Percentiles rank a stretch among this genome's conserved stretches.
Evolutionary conservation across 2,113 vertebrate genomes (phyloP).

Genomic region (Oreocharis arfaki): DNA sequence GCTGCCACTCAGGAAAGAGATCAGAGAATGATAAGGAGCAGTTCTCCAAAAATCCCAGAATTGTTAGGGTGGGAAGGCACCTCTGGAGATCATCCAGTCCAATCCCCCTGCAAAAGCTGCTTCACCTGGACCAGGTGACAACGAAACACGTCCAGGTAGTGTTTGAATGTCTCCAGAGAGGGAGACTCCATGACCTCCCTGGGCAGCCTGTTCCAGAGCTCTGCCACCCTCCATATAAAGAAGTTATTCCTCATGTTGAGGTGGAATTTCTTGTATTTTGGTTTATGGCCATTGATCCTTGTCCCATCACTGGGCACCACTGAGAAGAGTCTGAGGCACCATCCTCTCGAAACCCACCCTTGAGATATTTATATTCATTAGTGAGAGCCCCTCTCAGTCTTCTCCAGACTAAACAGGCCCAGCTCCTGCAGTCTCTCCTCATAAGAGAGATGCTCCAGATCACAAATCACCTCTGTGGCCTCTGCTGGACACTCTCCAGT

Average conservation of each 20-base stretch:
- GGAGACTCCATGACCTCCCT: fast-evolving
- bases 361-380: neutral
- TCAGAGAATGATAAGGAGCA: neutral
- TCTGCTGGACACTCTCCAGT: neutral
- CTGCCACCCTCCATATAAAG: neutral
- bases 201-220: neutral
- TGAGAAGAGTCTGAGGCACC: neutral
- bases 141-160: fast-evolving
- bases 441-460: neutral
- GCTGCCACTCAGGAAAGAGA: neutral
- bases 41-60: neutral
- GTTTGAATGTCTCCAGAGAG: neutral
- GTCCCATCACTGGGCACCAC: fast-evolving
- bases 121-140: neutral
- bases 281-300: neutral
- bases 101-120: too few species aligned
- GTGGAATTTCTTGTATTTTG: neutral
- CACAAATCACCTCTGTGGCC: neutral
- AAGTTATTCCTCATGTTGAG: neutral
- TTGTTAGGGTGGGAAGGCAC: neutral
- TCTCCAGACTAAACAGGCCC: neutral
- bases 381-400: neutral
- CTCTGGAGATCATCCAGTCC: neutral
- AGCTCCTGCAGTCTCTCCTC: neutral
- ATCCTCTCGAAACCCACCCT: too few species aligned